Evolutionary conservation across 2,113 vertebrate species (phyloP).

Genomic region (Pseudopipra pipra): DNA sequence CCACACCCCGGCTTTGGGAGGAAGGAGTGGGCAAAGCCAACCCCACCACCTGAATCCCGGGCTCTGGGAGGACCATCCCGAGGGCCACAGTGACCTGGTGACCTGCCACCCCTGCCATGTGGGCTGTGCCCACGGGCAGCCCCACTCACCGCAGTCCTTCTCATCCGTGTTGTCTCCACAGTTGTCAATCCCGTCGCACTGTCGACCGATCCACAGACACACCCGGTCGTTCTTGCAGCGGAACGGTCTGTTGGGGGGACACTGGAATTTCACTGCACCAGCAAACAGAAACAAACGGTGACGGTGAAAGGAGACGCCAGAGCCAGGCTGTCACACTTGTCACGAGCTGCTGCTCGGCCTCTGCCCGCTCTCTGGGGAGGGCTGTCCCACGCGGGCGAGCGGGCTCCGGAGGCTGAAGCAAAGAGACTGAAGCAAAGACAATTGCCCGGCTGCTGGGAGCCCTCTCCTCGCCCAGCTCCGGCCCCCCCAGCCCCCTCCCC

Average conservation of each 20-base stretch:
- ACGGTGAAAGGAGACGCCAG: conserved; percentile 49
- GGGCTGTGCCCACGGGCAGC: not conserved
- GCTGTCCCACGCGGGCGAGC: conserved; percentile 13
- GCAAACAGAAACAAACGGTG: conserved; percentile 56
- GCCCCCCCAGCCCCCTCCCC: not conserved
- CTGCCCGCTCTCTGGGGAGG: not conserved
- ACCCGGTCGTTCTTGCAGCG: conserved; percentile 94
- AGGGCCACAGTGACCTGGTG: not conserved
- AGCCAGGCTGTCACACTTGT: conserved; percentile 2
- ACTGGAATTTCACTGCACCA: conserved; percentile 85
- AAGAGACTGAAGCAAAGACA: conserved; percentile 51
- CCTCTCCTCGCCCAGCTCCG: not conserved
- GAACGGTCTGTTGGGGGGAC: conserved; percentile 92
- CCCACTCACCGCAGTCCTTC: conserved; percentile 86
- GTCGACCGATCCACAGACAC: conserved; percentile 87
- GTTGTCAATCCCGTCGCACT: conserved; percentile 89
- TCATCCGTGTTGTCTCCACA: conserved; percentile 93
- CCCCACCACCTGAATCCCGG: not conserved
- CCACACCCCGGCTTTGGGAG: accelerated
- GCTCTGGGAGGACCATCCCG: accelerated
- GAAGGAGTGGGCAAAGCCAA: not conserved
- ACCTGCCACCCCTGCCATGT: not conserved
- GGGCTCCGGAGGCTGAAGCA: conserved; percentile 35
- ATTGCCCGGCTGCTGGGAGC: not conserved
- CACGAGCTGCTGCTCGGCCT: conserved; percentile 18